Base-by-base conservation (phyloP, 2,888 invertebrate species). In the Xestoiulus laeticollis region DNA sequence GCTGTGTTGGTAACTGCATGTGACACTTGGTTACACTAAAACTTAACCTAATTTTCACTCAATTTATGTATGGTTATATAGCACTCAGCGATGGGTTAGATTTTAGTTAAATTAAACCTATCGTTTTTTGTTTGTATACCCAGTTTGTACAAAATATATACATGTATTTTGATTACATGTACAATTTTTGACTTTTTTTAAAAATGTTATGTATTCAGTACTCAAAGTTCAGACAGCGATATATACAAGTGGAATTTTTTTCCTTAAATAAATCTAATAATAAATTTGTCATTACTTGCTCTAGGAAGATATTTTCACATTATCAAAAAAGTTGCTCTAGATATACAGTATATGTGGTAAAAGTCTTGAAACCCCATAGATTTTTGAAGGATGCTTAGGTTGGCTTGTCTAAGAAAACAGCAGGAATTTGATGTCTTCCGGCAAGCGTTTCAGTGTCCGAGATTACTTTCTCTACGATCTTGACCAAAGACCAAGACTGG, bases 401-500 rank as follows among this genome's bases (percentile, higher is more conserved):
- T n/a, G 78, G 78, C 14, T 16, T 1, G 30, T 78, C 78, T 78
- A 78, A 30, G 78, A 78, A 78, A 78, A 78, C 78, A 78, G 78
- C 78, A 30, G 30, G 78, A 30, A 78, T 78, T 78, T 78, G 78
- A 78, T 78, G 30, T 78, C 78, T 78, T 78, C 78, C 78, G 78
- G 78, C 78, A 78, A 78, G 78, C 78, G 78, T 78, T 78, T 78
- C 78, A 4, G 30, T 26, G 78, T 30, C 78, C 30, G 30, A 30
- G 78, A 78, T 78, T 78, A 30, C 78, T 78, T 78, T 78, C 30
- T 32, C 30, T 10, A 68, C 30, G 30, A 78, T 78, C 78, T 78
- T 78, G 78, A 78, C 78, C 78, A 32, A 78, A 30, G 78, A 78
- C 78, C 78, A 78, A 78, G 30, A 78, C 78, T 78, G 78, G 30